Base-by-base conservation (phyloP, 2,113 vertebrate genomes). In the Fregetta grallaria region DNA sequence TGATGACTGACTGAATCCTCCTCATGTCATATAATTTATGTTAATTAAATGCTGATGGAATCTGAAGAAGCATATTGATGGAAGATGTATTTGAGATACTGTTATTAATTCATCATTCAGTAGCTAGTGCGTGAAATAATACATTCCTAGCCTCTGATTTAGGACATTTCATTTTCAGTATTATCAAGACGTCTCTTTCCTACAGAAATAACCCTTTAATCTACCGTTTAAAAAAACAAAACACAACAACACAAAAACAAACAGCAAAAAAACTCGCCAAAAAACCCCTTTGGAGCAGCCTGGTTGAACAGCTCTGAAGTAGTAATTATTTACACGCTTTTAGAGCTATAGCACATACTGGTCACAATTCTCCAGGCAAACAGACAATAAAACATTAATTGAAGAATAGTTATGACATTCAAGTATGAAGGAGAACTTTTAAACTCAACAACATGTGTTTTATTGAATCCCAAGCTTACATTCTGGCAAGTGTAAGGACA, bases 71-170 rank as follows among this genome's bases (percentile, higher is more conserved):
- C 90, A 97, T 94, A 96, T 94, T 97, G 97, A 96, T 97, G 77
- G 89, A 86, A 95, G 74, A 96, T 84, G n/a, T 93, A 95, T 96
- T 93, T 92, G 94, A 95, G 95, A 94, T 96, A 89, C 90, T 79
- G 90, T 95, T 96, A 96, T 97, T 97, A 97, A 97, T 97, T 97
- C 92, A 97, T 97, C 94, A 93, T 94, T 95, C 91, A 91, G 94
- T 73, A 97, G 93, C 85, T 97, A 81, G 94, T 84, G 94, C 15
- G 0, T 97, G 95, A 97, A 98, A 95, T 95, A 97, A 97, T 88
- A 84, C 86, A 71, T 94, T 97, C 49, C 68, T 91, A 65, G 42
- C 53, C 89, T 93, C 90, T 79, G 89, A 95, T 86, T 93, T 95
- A 87, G 80, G 94, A 92, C 50, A 63, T 95, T 84, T 93, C 81